Percentiles rank a stretch among this genome's conserved stretches.
phyloP scores from a whole-genome alignment of 2,797 vertebrate genomes.

The Zonotrichia albicollis region DNA sequence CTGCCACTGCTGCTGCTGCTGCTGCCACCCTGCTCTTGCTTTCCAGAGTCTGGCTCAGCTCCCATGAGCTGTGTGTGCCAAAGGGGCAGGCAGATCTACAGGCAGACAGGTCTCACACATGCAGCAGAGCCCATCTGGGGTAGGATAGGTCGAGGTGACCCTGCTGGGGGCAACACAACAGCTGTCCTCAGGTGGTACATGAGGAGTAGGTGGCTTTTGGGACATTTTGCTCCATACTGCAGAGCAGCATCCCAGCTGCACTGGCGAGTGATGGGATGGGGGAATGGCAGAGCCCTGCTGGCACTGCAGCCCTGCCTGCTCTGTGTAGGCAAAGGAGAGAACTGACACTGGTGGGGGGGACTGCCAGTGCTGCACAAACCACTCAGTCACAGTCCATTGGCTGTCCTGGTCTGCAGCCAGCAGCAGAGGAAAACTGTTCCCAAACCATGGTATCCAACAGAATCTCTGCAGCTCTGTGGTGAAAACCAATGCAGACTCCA shows the following conservation, averaged over 20 bases:
- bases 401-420: background rate
- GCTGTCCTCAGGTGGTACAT: background rate
- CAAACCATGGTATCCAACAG: background rate
- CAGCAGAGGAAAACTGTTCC: background rate
- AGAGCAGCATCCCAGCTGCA: background rate
- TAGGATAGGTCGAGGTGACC: background rate
- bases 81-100: background rate
- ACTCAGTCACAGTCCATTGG: background rate
- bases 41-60: background rate
- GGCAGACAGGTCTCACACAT: background rate
- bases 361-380: background rate
- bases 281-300: background rate
- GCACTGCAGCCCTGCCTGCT: accelerated
- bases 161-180: background rate
- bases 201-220: background rate
- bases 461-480: background rate
- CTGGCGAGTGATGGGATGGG: background rate
- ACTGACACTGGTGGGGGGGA: background rate
- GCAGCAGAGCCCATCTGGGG: background rate
- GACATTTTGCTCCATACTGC: background rate
- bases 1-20: background rate
- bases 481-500: background rate
- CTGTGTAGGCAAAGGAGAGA: background rate
- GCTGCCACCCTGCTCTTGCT: background rate
- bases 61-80: background rate